Conservation (phyloP, 2,888 invertebrate species). For the Ennomos erosarius region DNA sequence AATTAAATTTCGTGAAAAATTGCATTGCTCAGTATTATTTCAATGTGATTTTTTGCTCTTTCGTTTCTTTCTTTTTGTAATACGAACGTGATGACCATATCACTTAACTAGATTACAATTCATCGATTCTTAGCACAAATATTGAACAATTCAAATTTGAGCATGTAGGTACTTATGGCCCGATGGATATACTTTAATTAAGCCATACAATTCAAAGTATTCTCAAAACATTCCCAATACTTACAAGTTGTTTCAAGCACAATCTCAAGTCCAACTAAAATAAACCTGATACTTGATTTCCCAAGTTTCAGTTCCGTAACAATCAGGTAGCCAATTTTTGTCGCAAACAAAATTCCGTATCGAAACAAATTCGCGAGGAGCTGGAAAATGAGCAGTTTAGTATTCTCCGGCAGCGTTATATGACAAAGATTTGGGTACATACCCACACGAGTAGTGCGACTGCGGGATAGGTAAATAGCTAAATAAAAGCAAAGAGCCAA, state of each 20-base stretch:
- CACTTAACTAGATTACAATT: too few species aligned
- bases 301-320: conserved; percentile 20
- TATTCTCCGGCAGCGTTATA: conserved; percentile 11
- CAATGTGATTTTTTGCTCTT: neutral
- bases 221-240: neutral
- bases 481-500: too few species aligned
- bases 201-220: too few species aligned
- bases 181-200: too few species aligned
- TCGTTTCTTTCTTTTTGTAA: too few species aligned
- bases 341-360: conserved; percentile 27
- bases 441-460: conserved; percentile 1
- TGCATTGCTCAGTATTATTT: too few species aligned
- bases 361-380: conserved; percentile 26
- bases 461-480: neutral
- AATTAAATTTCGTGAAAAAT: too few species aligned
- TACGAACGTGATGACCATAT: too few species aligned
- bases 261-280: conserved; percentile 14
- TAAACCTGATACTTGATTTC: conserved; percentile 26
- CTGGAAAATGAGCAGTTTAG: conserved; percentile 26
- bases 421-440: neutral
- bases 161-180: too few species aligned
- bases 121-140: too few species aligned
- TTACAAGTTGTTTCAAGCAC: conserved; percentile 10
- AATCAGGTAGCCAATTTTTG: conserved; percentile 33
- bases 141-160: too few species aligned